Evolutionary conservation across 2,113 vertebrate genomes (phyloP).

Genomic region (Verasper variegatus): DNA sequence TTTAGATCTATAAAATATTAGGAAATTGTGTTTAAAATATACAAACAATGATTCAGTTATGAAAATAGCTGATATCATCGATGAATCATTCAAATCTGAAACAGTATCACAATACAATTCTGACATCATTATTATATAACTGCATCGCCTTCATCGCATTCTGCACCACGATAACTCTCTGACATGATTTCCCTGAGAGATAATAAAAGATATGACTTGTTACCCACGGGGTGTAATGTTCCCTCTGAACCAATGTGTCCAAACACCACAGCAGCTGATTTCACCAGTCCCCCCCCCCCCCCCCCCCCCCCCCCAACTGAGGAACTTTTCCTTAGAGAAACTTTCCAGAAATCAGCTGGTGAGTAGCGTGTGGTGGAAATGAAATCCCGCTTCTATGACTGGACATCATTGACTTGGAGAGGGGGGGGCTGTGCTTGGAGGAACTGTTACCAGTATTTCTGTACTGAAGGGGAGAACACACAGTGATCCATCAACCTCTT

Average conservation of each 20-base stretch:
- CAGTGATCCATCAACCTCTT: slow-evolving; percentile 23
- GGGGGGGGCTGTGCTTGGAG: background rate
- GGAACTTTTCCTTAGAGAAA: background rate
- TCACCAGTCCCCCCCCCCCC: slow-evolving; percentile 1
- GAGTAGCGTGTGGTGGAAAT: background rate
- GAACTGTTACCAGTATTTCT: background rate
- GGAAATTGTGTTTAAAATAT: too few relatives aligned
- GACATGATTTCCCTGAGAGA: background rate
- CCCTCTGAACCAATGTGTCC: slow-evolving; percentile 13
- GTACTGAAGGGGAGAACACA: slow-evolving; percentile 9
- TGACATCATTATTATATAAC: background rate
- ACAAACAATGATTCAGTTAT: too few relatives aligned
- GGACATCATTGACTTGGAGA: background rate
- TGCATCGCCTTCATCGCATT: background rate
- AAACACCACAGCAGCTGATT: slow-evolving; percentile 27
- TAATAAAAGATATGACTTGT: background rate
- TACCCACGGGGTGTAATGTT: slow-evolving; percentile 30
- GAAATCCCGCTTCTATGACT: background rate
- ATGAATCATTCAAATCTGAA: background rate
- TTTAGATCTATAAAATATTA: too few relatives aligned
- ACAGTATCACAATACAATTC: background rate
- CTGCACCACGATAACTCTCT: background rate
- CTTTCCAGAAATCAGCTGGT: background rate
- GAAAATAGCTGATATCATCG: too few relatives aligned
- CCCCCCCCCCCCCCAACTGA: background rate